Conservation (phyloP, 2,113 vertebrate genomes). For the Oostethus manadensis region DNA sequence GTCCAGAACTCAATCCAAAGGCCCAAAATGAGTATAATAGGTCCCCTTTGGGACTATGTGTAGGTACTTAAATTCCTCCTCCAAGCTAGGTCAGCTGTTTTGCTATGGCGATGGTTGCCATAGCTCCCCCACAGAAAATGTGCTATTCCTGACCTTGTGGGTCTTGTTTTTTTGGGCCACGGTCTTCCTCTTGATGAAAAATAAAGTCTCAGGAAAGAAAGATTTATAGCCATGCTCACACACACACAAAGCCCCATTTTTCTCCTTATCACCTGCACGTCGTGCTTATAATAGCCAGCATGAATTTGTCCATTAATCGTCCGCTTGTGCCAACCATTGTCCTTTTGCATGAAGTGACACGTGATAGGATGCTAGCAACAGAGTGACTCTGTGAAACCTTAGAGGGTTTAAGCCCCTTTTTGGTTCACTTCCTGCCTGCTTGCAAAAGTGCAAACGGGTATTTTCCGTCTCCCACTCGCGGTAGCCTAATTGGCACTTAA, state of each 20-base stretch:
- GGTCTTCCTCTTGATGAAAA: constrained; percentile 16
- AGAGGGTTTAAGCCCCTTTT: constrained; percentile 43
- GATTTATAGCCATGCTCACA: background rate
- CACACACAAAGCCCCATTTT: background rate
- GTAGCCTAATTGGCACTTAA: constrained; percentile 58
- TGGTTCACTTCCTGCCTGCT: constrained; percentile 40
- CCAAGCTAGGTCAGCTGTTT: constrained; percentile 51
- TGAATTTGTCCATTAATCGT: constrained; percentile 48
- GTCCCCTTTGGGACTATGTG: constrained; percentile 4
- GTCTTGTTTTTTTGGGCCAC: constrained; percentile 25
- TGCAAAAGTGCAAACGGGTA: constrained; percentile 37
- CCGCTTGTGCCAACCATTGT: constrained; percentile 31
- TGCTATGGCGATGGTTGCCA: constrained; percentile 47
- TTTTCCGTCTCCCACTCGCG: constrained; percentile 50
- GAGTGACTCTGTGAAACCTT: constrained; percentile 17
- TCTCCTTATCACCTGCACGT: constrained; percentile 26
- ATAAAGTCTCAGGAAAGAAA: background rate
- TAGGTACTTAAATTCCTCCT: constrained; percentile 14
- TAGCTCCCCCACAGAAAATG: constrained; percentile 38
- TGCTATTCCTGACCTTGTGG: constrained; percentile 31
- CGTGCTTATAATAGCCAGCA: constrained; percentile 1
- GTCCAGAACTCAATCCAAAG: too few relatives aligned
- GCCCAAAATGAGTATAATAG: too few relatives aligned
- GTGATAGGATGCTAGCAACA: constrained; percentile 17
- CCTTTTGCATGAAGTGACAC: constrained; percentile 35